Conservation (phyloP, 2,888 invertebrate species). For the Xanthorhoe spadicearia region DNA sequence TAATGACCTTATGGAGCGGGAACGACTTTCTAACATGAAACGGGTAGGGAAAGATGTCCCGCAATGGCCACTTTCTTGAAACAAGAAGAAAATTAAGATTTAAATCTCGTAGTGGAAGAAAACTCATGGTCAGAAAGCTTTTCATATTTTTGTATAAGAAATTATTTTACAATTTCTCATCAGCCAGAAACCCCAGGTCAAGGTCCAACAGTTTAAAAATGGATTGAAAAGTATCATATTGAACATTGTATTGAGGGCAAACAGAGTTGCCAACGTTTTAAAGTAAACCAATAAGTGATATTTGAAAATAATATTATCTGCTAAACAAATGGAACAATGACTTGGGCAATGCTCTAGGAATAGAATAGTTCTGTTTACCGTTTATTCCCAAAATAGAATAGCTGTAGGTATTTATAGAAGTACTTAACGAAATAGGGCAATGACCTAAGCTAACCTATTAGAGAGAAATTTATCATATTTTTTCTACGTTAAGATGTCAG, state of each 20-base stretch:
- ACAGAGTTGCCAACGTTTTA: neutral
- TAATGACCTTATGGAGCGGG: conserved; percentile 33
- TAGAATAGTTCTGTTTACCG: conserved; percentile 20
- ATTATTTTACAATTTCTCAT: neutral
- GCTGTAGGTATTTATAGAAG: conserved; percentile 15
- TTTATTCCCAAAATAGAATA: conserved; percentile 26
- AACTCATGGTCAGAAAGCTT: neutral
- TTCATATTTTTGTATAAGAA: conserved; percentile 1
- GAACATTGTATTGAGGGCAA: conserved; percentile 9
- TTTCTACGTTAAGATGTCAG: neutral
- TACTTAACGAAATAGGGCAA: conserved; percentile 22
- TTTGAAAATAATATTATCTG: conserved; percentile 8
- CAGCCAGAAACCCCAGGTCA: neutral
- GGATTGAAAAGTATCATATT: neutral
- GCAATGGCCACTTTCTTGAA: conserved; percentile 29
- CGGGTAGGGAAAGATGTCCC: conserved; percentile 30
- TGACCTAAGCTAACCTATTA: conserved; percentile 10
- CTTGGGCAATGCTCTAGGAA: conserved; percentile 14
- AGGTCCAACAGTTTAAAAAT: neutral
- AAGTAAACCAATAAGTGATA: conserved; percentile 1
- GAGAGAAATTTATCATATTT: neutral
- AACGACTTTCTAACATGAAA: conserved; percentile 40
- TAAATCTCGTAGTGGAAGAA: conserved; percentile 7
- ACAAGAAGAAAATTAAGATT: conserved; percentile 5
- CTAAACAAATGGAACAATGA: conserved; percentile 20